phyloP scores from a whole-genome alignment of 2,797 vertebrate species.

The Amphiprion clarkii region DNA sequence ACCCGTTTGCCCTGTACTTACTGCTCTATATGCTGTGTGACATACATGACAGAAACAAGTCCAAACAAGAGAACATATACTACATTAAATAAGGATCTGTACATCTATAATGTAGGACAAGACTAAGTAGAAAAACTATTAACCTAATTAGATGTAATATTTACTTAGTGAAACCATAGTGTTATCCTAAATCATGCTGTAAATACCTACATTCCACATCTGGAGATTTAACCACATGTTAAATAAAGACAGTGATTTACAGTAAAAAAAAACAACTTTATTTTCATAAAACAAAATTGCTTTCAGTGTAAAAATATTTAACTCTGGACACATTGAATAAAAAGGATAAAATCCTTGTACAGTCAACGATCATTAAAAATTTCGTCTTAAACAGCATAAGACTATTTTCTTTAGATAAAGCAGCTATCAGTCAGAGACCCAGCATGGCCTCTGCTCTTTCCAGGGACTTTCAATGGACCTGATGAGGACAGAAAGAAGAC shows the following conservation, averaged over 20 bases:
- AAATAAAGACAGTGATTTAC: not conserved
- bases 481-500: conserved; percentile 1
- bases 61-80: too few species aligned
- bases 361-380: not conserved
- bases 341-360: not conserved
- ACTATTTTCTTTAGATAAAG: not conserved
- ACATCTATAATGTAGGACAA: not conserved
- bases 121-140: not conserved
- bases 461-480: conserved; percentile 54
- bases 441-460: conserved; percentile 45
- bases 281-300: not conserved
- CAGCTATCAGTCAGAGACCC: conserved; percentile 23
- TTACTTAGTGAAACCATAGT: not conserved
- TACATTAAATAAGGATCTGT: not conserved
- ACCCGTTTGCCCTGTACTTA: not conserved
- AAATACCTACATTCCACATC: not conserved
- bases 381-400: too few species aligned
- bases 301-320: not conserved
- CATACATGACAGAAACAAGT: too few species aligned
- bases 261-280: not conserved
- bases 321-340: not conserved
- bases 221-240: too few species aligned
- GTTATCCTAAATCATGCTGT: not conserved
- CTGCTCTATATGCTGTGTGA: too few species aligned
- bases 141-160: not conserved